Base-by-base conservation (phyloP, 2,113 vertebrate species). In the Alaudala cheleensis region DNA sequence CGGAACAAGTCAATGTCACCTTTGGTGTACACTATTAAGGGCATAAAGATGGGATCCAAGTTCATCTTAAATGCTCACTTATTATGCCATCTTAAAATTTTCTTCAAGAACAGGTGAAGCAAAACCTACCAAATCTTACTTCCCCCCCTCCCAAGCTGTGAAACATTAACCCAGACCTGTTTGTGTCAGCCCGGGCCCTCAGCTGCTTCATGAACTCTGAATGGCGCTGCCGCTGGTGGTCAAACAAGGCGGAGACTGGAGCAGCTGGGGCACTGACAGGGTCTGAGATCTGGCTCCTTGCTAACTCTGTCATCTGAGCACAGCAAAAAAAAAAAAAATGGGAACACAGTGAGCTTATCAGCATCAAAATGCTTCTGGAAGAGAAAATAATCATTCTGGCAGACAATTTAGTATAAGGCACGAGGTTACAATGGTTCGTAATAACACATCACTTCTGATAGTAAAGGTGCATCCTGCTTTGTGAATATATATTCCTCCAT, bases 261-360 rank as follows among this genome's bases (percentile, higher is more conserved):
- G 96, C 86, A 81, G 97, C 94, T 33, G 98, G 95, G 92, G 96
- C 90, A 25, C 90, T 86, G 80, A 97, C 67, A 42, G 97, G 57
- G 60, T 98, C 98, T 0, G 97, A 96, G 31, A 98, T 96, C 67
- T 98, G 99, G 5, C 97, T 94, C 53, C 97, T 98, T 21, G 98
- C 97, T 85, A 99, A 79, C 80, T 99, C 99, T 39, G 98, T 97
- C 98, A 99, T 98, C 99, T 99, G 96, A 94, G 92, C 4, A 79
- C 20, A 86, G 56, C 37, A 86, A 70, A 57, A 7, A 93, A n/a
- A n/a, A n/a, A 57, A 91, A 76, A 7, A 93, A 85, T 2, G 94
- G 51, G 11, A 42, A 88, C 6, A 40, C 49, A 57, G 37, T 14
- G 21, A 39, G 15, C 10, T 87, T 40, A 39, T 9, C 25, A 74